Evolutionary conservation across 2,797 vertebrate species (phyloP).

Genomic region (Muscicapa striata): DNA sequence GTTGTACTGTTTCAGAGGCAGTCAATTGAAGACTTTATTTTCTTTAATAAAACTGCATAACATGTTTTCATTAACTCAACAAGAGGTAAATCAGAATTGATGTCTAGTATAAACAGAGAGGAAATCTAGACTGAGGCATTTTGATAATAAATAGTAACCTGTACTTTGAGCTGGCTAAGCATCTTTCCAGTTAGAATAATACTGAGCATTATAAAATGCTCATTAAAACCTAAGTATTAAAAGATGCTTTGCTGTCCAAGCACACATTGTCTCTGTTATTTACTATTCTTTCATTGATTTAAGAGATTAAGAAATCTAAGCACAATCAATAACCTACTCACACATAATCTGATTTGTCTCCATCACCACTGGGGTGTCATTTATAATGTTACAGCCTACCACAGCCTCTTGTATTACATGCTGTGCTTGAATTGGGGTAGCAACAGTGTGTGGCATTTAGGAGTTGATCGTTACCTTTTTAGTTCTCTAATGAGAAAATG

Average conservation of each 20-base stretch:
- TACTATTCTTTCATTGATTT: conserved; percentile 31
- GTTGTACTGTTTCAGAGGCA: conserved; percentile 44
- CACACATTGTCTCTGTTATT: not conserved
- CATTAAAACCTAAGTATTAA: conserved; percentile 9
- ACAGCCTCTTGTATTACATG: not conserved
- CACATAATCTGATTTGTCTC: conserved; percentile 43
- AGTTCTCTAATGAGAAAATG: not conserved
- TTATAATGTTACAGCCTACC: not conserved
- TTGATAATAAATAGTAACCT: conserved; percentile 20
- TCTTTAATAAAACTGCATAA: conserved; percentile 46
- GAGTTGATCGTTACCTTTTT: not conserved
- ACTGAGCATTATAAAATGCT: conserved; percentile 31
- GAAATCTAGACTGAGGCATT: not conserved
- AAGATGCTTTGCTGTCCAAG: not conserved
- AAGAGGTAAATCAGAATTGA: conserved; percentile 57
- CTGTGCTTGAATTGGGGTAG: conserved; percentile 27
- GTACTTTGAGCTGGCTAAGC: not conserved
- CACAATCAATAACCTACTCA: conserved; percentile 26
- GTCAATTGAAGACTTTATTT: conserved; percentile 51
- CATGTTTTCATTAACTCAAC: conserved; percentile 57
- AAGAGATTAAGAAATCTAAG: conserved; percentile 53
- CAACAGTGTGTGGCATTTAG: not conserved
- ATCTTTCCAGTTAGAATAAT: conserved; percentile 19
- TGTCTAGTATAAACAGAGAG: conserved; percentile 34
- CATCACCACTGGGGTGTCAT: not conserved